Percentiles rank a stretch among this genome's conserved stretches.
Evolutionary conservation across 2,797 vertebrate species (phyloP).

Genomic region (Hoplostethus atlanticus): DNA sequence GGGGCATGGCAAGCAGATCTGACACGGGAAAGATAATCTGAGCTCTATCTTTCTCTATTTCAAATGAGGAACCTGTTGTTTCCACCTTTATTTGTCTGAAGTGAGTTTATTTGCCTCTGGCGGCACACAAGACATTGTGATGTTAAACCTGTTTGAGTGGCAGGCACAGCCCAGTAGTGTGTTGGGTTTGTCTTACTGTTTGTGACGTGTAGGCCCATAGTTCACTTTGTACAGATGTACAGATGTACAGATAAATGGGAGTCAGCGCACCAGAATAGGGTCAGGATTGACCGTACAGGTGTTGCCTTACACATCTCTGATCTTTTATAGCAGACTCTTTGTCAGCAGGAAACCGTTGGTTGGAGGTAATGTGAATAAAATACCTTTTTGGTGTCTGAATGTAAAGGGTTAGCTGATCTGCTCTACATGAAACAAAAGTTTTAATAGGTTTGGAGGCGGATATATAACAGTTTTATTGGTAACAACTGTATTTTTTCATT

Average conservation of each 20-base stretch:
- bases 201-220: neutral
- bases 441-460: neutral
- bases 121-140: slow-evolving; percentile 17
- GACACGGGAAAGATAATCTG: neutral
- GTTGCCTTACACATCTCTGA: neutral
- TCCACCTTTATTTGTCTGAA: neutral
- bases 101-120: slow-evolving; percentile 23
- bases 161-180: slow-evolving; percentile 6
- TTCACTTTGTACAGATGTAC: neutral
- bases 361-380: neutral
- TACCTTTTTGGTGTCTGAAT: slow-evolving; percentile 8
- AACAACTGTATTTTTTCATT: too few species aligned
- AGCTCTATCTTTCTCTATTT: neutral
- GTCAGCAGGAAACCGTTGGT: neutral
- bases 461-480: too few species aligned
- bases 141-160: slow-evolving; percentile 60
- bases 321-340: neutral
- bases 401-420: neutral
- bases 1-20: neutral
- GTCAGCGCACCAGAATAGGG: neutral
- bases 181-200: slow-evolving; percentile 5
- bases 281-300: neutral
- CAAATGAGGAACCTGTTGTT: slow-evolving; percentile 9
- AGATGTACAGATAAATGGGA: neutral
- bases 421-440: slow-evolving; percentile 1